These are phyloP conservation scores for Scaptomyza flava DNA, from an alignment of 2,888 invertebrate species.

Conservation along the genomic window DNA sequence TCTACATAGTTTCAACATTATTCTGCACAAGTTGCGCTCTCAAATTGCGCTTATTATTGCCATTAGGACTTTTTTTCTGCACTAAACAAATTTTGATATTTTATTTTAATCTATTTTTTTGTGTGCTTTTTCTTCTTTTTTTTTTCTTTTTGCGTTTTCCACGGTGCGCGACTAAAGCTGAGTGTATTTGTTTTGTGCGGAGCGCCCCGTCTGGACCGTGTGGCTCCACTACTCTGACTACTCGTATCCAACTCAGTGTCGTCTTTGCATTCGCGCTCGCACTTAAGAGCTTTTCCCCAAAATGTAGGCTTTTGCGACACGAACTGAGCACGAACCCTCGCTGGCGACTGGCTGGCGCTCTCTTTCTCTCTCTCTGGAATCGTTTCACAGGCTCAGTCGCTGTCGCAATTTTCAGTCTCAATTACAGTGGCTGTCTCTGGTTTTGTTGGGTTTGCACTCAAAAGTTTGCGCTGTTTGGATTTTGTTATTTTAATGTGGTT, in stretches of 20 bases:
- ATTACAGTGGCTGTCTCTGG: slow-evolving; percentile 17
- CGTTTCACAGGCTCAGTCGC: slow-evolving; percentile 31
- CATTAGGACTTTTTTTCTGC: slow-evolving; percentile 7
- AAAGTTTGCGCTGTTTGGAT: slow-evolving; percentile 77
- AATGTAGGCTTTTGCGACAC: slow-evolving; percentile 43
- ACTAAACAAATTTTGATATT: slow-evolving; percentile 22
- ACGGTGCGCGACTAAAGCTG: slow-evolving; percentile 46
- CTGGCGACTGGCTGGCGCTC: slow-evolving; percentile 66
- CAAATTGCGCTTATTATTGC: neutral
- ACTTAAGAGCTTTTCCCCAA: slow-evolving; percentile 74
- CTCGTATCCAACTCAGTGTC: slow-evolving; percentile 60
- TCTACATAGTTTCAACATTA: slow-evolving; percentile 32
- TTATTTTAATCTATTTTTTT: slow-evolving; percentile 25
- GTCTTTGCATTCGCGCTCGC: slow-evolving; percentile 52
- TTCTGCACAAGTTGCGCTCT: slow-evolving; percentile 2
- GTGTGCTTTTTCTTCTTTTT: slow-evolving; percentile 15
- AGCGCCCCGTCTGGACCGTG: slow-evolving; percentile 79
- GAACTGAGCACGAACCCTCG: slow-evolving; percentile 36
- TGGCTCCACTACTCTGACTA: slow-evolving; percentile 83
- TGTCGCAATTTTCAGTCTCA: slow-evolving; percentile 14
- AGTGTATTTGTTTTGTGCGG: slow-evolving; percentile 47
- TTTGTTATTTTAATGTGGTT: slow-evolving; percentile 71
- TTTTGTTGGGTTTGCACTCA: slow-evolving; percentile 66
- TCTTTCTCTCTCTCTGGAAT: slow-evolving; percentile 14
- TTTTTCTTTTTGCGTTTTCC: slow-evolving; percentile 52